Evolutionary conservation across 2,797 vertebrate species (phyloP).

Genomic region (Pipistrellus pipistrellus): DNA sequence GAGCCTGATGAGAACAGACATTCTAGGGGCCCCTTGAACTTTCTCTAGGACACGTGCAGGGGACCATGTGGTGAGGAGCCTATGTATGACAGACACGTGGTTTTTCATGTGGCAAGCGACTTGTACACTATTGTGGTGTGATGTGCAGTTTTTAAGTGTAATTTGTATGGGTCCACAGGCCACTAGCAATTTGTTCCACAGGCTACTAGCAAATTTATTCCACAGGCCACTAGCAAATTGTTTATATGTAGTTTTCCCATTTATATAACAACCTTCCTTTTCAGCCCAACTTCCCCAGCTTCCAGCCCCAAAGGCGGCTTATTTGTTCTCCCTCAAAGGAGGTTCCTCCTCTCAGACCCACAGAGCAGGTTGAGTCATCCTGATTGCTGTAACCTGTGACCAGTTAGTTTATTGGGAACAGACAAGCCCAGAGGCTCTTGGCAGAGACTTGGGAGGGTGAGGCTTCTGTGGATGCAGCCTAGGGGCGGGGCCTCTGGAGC

Average conservation of each 20-base stretch:
- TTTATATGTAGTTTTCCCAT: not conserved
- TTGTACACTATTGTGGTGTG: not conserved
- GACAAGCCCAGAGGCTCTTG: not conserved
- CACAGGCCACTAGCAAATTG: not conserved
- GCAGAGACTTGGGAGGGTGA: not conserved
- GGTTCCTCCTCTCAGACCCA: not conserved
- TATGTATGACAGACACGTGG: accelerated
- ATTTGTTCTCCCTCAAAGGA: not conserved
- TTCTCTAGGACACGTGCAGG: not conserved
- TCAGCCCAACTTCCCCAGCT: not conserved
- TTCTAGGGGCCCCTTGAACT: not conserved
- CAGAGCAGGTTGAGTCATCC: not conserved
- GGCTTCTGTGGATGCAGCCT: not conserved
- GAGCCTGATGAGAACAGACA: not conserved
- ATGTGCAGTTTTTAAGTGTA: not conserved
- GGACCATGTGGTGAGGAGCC: not conserved
- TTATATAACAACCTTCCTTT: not conserved
- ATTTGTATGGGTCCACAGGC: not conserved
- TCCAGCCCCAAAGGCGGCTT: not conserved
- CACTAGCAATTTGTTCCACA: not conserved
- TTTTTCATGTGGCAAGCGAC: not conserved
- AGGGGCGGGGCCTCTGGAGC: not conserved
- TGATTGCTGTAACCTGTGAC: not conserved
- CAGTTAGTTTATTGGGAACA: slow-evolving; percentile 69
- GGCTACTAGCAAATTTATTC: too few relatives aligned